These are phyloP conservation scores for Steatornis caripensis DNA, from an alignment of 2,113 vertebrate genomes.

Conservation along the genomic window DNA sequence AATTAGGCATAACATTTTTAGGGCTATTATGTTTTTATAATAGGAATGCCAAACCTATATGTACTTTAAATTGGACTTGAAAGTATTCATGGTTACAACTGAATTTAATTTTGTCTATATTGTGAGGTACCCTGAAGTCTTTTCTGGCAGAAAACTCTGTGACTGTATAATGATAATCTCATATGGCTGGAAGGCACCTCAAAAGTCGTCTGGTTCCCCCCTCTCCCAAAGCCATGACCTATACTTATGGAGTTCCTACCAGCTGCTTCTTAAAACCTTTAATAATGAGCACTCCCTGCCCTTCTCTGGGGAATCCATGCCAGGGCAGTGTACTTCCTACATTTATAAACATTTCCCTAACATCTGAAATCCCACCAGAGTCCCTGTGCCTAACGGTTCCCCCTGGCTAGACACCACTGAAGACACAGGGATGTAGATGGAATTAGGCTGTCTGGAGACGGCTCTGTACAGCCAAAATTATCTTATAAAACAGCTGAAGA, in stretches of 20 bases:
- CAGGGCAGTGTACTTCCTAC: not conserved
- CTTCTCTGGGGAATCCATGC: not conserved
- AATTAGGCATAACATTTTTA: not conserved
- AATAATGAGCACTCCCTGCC: not conserved
- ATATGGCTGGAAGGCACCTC: not conserved
- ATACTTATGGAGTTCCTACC: not conserved
- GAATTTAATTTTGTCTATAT: not conserved
- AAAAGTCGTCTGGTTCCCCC: not conserved
- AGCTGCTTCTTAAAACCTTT: not conserved
- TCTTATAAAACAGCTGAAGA: not conserved
- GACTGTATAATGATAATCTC: not conserved
- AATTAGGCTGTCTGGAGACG: slow-evolving; percentile 30
- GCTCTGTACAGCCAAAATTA: not conserved
- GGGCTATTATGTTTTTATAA: not conserved
- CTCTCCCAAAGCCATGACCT: not conserved
- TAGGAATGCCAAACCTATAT: not conserved
- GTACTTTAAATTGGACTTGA: not conserved
- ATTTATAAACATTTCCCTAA: not conserved
- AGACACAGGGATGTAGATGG: not conserved
- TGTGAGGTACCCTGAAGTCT: not conserved
- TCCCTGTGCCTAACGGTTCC: not conserved
- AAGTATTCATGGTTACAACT: not conserved
- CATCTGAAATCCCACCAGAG: not conserved
- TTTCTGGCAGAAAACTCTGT: not conserved
- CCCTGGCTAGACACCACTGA: not conserved